Base-by-base conservation (phyloP, 2,888 invertebrate species). In the Aspidiotus destructor region DNA sequence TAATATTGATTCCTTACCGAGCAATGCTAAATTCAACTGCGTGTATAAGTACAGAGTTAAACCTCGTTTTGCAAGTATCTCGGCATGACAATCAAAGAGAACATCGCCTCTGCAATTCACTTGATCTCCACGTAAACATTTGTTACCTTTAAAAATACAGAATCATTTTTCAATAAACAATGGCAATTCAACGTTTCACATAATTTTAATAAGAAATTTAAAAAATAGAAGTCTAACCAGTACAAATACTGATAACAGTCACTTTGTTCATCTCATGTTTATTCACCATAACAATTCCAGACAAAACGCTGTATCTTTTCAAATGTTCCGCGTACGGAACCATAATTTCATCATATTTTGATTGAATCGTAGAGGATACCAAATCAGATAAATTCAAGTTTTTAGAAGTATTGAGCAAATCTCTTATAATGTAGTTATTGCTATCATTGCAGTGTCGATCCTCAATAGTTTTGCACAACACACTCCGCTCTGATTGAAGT, bases 61-160 rank as follows among this genome's bases (percentile, higher is more conserved):
- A 75, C 89, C 89, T 60, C 92, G 83, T 55, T 95, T 83, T 0
- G 94, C 87, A 8, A 96, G 85, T 71, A 99, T 92, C 83, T 98
- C 98, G 0, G 98, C 98, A 76, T 98, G 98, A 75, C 93, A 93
- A 79, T 99, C 98, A 79, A 97, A 94, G 69, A 99, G 80, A 6
- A 88, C 87, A n/a, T 86, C 82, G 0, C 97, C 97, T 70, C 84
- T 82, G 60, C 90, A 88, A 70, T 92, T 92, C 81, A 97, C 87
- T 77, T 91, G 88, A 75, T 93, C 95, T 0, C 97, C 96, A 70
- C 89, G 92, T 70, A 97, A 88, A 76, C 95, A 96, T 78, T 97
- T 97, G 0, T 96, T 97, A 53, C 97, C 97, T 64, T 92, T 2
- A 55, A 48, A 48, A 40, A 55, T 48, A 48, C n/a, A 48, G 11